Base-by-base conservation (phyloP, 2,888 invertebrate genomes). In the Eudasyphora cyanicolor region DNA sequence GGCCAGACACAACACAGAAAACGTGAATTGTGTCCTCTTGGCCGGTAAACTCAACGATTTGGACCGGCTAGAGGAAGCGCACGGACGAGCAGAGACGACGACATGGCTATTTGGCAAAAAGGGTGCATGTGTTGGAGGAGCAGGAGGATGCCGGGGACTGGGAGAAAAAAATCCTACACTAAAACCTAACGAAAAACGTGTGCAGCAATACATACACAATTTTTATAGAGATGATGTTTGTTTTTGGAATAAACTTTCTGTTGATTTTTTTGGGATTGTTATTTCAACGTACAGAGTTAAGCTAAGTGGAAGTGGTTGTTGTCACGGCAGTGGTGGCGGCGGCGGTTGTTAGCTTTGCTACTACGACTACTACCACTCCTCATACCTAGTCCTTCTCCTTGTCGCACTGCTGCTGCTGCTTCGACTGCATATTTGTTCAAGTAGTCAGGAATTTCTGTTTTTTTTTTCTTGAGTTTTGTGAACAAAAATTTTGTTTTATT, bases 381-480 rank as follows among this genome's bases (percentile, higher is more conserved):
- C n/a, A n/a, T n/a, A n/a, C n/a, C n/a, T n/a, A n/a, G n/a, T n/a
- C n/a, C n/a, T n/a, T n/a, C n/a, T n/a, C n/a, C n/a, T n/a, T n/a
- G n/a, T 49, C 19, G 29, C 45, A 45, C 54, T 42, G 67, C 24
- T 60, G 60, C 32, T 73, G 32, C 51, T 69, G 42, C 51, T 45
- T 35, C 14, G 32, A n/a, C 60, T 82, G 81, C 84, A 85, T 85
- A 82, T 60, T 67, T 79, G 70, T 73, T 71, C 38, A 67, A 79
- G 83, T 82, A 82, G 81, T 70, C 77, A 73, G 77, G 49, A 76
- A 38, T 84, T 71, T 74, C 69, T 85, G 85, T 84, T 85, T 88
- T 87, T 83, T 88, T 87, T 85, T 86, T 85, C 83, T 82, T 82
- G 70, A 78, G 77, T 86, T 71, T 51, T 51, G 84, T 82, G 85